Evolutionary conservation across 2,113 vertebrate genomes (phyloP).

Genomic region (Toxostoma redivivum): DNA sequence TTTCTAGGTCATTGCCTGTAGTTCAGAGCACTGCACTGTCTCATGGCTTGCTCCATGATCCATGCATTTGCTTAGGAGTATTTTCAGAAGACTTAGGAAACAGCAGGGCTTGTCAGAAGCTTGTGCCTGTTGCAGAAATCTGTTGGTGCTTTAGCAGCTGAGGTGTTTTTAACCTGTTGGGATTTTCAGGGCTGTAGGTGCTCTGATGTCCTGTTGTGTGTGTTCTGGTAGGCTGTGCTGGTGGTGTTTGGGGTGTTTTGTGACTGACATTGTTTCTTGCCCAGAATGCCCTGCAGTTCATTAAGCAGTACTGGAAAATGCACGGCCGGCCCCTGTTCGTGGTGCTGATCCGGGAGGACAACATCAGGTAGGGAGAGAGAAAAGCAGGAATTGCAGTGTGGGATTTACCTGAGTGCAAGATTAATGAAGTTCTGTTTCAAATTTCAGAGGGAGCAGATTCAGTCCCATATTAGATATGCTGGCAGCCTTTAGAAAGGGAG

Average conservation of each 20-base stretch:
- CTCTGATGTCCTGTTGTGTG: not conserved
- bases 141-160: not conserved
- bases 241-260: not conserved
- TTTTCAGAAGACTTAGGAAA: not conserved
- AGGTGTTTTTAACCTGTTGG: not conserved
- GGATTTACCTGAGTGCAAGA: not conserved
- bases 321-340: constrained; percentile 92
- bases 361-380: constrained; percentile 84
- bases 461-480: constrained; percentile 95
- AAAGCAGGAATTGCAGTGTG: not conserved
- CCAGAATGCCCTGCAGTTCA: constrained; percentile 96
- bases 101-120: not conserved
- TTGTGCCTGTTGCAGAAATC: not conserved
- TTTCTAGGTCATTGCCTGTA: fast-evolving
- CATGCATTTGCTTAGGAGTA: fast-evolving
- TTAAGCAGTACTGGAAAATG: constrained; percentile 98
- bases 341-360: constrained; percentile 95
- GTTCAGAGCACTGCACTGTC: not conserved
- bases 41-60: not conserved
- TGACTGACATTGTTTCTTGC: not conserved
- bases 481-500: constrained; percentile 92
- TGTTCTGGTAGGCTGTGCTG: not conserved
- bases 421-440: not conserved
- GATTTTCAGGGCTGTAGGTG: not conserved
- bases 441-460: constrained; percentile 92